phyloP scores from a whole-genome alignment of 2,797 vertebrate species.

The Cryptoprocta ferox region DNA sequence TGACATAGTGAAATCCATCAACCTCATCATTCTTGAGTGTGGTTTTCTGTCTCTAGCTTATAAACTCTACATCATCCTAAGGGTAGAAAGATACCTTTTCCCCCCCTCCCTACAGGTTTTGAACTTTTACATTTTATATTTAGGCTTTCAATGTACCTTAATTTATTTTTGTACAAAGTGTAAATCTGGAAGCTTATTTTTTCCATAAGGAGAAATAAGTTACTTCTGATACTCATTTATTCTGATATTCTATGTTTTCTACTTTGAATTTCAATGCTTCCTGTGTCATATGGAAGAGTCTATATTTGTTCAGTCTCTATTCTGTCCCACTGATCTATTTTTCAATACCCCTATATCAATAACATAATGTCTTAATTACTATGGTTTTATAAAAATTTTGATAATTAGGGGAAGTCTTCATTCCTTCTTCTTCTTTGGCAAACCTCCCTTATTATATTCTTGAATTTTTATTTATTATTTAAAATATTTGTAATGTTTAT shows the following conservation, averaged over 20 bases:
- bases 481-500: no score
- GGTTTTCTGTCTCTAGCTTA: not conserved
- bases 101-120: not conserved
- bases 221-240: not conserved
- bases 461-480: not conserved
- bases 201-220: not conserved
- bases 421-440: not conserved
- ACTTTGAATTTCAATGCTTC: not conserved
- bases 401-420: not conserved
- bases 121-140: not conserved
- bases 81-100: not conserved
- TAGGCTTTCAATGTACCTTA: not conserved
- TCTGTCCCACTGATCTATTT: not conserved
- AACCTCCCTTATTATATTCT: not conserved
- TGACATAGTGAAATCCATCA: not conserved
- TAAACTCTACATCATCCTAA: not conserved
- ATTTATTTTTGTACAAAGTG: not conserved
- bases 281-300: not conserved
- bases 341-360: not conserved
- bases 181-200: not conserved
- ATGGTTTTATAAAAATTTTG: not conserved
- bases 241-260: not conserved
- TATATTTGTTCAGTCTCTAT: not conserved
- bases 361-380: not conserved
- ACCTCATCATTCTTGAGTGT: not conserved